Base-by-base conservation (phyloP, 2,888 invertebrate species). In the Heliconius erato region DNA sequence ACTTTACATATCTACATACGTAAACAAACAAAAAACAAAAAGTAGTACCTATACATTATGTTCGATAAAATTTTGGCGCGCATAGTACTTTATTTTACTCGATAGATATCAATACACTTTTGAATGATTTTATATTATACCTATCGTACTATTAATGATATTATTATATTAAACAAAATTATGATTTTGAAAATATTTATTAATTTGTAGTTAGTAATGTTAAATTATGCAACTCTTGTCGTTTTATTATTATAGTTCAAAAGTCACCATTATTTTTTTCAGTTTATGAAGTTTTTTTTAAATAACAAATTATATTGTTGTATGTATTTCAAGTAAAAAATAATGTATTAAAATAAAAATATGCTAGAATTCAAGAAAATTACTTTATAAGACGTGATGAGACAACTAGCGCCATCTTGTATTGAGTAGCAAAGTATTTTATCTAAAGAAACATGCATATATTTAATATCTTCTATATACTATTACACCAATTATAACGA, bases 361-460 rank as follows among this genome's bases (percentile, higher is more conserved):
- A 59, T 2, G 7, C n/a, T 14, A 63, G 3, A 59, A 35, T 28
- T 23, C 32, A 59, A 59, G n/a, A 59, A 35, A 16, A 63, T 40
- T 40, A 40, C n/a, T n/a, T 63, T 40, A 35, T 63, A 63, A 35
- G 35, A 54, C 32, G n/a, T 35, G 5, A 14, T 4, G 35, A 35
- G n/a, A 63, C 40, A 40, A 9, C 63, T 90, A 88, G 74, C 88
- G 94, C 92, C 95, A 95, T 93, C 95, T 95, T 82, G 86, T 85
- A 89, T 69, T 82, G 92, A 94, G 92, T 95, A 94, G 95, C 90
- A 63, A 19, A 79, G 32, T 14, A 79, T 44, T 28, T 7, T 49
- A 19, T 49, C 26, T 72, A 72, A 49, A 44, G 23, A 14, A 16
- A 16, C 1, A 26, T 14, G 3, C 3, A 0, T 9, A 72, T 14